Evolutionary conservation across 2,888 invertebrate genomes (phyloP).

Genomic region (Eledone cirrhosa): DNA sequence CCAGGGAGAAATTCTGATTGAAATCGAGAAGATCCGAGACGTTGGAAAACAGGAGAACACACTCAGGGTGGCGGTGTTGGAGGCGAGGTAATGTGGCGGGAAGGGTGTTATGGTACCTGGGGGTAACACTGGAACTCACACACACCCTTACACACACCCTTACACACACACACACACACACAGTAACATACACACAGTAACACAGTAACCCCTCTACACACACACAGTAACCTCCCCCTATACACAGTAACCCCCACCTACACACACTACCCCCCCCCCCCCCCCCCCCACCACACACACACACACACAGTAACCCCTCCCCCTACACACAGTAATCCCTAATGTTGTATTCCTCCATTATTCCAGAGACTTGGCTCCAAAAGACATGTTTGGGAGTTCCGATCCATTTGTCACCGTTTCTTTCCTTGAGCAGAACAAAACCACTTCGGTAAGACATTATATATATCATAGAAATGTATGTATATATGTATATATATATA

Average conservation of each 20-base stretch:
- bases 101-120: too few species aligned
- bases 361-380: conserved; percentile 87
- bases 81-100: conserved; percentile 49
- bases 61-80: conserved; percentile 44
- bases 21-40: conserved; percentile 42
- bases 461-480: not conserved
- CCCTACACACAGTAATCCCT: not conserved
- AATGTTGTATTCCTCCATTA: not conserved
- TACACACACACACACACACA: not conserved
- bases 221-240: too few species aligned
- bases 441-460: conserved; percentile 42
- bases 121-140: too few species aligned
- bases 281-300: not conserved
- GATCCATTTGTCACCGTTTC: conserved; percentile 96
- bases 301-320: not conserved
- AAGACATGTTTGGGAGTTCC: conserved; percentile 98
- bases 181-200: too few species aligned
- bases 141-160: not conserved
- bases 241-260: not conserved
- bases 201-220: too few species aligned
- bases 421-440: conserved; percentile 43
- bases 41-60: conserved; percentile 38
- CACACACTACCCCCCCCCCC: not conserved
- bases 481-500: too few species aligned
- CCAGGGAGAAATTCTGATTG: conserved; percentile 49